Evolutionary conservation across 1,140 invertebrate species (phyloP), one percentile per base, ranked within the genome.

Genomic region (Macrobrachium nipponense): DNA sequence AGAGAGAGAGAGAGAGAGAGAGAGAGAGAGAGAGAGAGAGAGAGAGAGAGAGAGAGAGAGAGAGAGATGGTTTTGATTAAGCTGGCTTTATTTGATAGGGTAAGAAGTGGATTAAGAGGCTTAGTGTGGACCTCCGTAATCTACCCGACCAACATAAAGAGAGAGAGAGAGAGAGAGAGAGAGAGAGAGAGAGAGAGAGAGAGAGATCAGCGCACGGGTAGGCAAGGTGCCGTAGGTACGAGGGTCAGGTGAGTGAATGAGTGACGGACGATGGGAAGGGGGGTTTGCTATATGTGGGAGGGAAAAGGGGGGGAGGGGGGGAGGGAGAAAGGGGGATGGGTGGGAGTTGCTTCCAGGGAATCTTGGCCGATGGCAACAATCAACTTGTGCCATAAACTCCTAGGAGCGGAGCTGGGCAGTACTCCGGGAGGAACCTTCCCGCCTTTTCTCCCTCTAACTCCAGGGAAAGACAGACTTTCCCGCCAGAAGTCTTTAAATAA

Each of bases 11-110:
- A 72, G 68, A 72, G 68, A 72, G 68, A 72, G 68, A 72, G 68
- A 72, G 68, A 72, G 68, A 72, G 68, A 72, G 68, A 72, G 18
- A 72, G 68, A 72, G 68, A 72, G 68, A 72, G 18, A 72, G 68
- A 72, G 68, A 72, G 27, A 36, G 27, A 36, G 27, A n/a, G n/a
- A n/a, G 70, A 73, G 18, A 73, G 70, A 73, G n/a, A 73, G 23
- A 73, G n/a, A 73, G 70, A 73, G 0, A 23, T 20, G 23, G 23
- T 72, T 5, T 11, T 72, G 4, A 17, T 43, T 72, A n/a, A n/a
- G 11, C 5, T 11, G 43, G 11, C 15, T 15, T n/a, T n/a, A n/a
- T n/a, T n/a, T n/a, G n/a, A n/a, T n/a, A n/a, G n/a, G n/a, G n/a
- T n/a, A n/a, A n/a, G n/a, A n/a, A n/a, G n/a, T n/a, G n/a, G n/a